These are phyloP conservation scores for Metallyticus violacea DNA, from an alignment of 2,888 invertebrate species.

Conservation along the genomic window DNA sequence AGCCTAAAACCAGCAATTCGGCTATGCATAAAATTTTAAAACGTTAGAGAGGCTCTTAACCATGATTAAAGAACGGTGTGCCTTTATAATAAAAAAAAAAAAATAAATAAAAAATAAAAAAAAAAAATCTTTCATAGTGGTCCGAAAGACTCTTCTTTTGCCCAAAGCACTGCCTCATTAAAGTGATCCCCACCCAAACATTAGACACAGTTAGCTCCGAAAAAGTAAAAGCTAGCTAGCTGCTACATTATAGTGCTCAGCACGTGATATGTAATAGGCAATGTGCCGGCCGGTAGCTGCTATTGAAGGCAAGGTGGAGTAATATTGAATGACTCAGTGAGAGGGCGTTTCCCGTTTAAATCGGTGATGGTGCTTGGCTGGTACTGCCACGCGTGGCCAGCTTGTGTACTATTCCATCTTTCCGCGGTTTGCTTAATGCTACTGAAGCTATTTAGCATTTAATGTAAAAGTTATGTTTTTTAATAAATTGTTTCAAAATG, in stretches of 20 bases:
- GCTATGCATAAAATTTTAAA: too few species aligned
- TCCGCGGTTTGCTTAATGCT: not conserved
- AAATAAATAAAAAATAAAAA: too few species aligned
- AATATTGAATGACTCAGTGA: not conserved
- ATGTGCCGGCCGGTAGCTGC: not conserved
- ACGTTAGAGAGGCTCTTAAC: too few species aligned
- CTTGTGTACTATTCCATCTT: not conserved
- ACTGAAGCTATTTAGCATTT: too few species aligned
- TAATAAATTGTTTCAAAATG: too few species aligned
- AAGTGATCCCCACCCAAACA: not conserved
- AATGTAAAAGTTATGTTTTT: too few species aligned
- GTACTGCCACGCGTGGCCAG: not conserved
- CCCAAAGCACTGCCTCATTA: not conserved
- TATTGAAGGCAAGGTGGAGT: not conserved
- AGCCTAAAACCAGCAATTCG: too few species aligned
- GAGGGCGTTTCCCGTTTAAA: not conserved
- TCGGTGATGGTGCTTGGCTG: too few species aligned
- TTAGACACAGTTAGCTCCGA: not conserved
- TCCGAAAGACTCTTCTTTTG: not conserved
- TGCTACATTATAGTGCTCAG: not conserved
- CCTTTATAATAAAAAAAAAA: too few species aligned
- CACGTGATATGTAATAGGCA: not conserved
- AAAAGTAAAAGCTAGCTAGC: not conserved
- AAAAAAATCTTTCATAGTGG: too few species aligned
- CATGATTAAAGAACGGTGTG: too few species aligned